These are phyloP conservation scores for Dipodomys merriami DNA, from an alignment of 2,113 vertebrate species.

Conservation along the genomic window DNA sequence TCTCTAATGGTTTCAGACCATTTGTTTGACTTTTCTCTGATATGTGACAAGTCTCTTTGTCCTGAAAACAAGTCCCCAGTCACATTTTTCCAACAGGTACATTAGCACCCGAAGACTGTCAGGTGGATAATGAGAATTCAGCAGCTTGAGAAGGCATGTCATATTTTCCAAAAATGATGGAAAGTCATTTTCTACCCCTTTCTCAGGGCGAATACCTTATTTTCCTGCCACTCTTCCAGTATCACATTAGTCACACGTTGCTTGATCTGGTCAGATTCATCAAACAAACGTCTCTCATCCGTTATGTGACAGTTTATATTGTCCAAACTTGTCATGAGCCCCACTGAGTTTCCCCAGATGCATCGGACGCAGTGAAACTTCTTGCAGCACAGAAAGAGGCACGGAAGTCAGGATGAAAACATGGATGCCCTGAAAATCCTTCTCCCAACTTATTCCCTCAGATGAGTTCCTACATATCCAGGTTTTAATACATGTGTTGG, in stretches of 20 bases:
- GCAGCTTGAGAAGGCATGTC: conserved; percentile 73
- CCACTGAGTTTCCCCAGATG: conserved; percentile 14
- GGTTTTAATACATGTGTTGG: background rate
- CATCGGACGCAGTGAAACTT: background rate
- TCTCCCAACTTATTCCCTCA: background rate
- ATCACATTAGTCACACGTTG: conserved; percentile 70
- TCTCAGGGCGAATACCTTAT: conserved; percentile 72
- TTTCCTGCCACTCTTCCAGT: conserved; percentile 75
- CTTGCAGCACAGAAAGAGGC: background rate
- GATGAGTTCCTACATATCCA: background rate
- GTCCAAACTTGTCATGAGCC: conserved; percentile 73
- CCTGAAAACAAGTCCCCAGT: conserved; percentile 52
- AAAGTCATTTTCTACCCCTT: conserved; percentile 65
- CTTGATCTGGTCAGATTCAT: conserved; percentile 75
- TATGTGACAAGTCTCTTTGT: conserved; percentile 69
- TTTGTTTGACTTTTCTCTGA: conserved; percentile 51
- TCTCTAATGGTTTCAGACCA: conserved; percentile 40
- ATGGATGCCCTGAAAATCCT: background rate
- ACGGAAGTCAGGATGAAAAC: background rate
- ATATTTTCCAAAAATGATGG: conserved; percentile 71
- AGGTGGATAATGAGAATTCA: conserved; percentile 81
- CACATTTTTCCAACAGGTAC: conserved; percentile 76
- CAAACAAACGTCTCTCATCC: conserved; percentile 76
- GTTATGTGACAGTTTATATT: conserved; percentile 76
- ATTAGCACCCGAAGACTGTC: conserved; percentile 75